Evolutionary conservation across 2,888 invertebrate species (phyloP), one percentile per base, ranked within the genome.

Genomic region (Bugula neritina): DNA sequence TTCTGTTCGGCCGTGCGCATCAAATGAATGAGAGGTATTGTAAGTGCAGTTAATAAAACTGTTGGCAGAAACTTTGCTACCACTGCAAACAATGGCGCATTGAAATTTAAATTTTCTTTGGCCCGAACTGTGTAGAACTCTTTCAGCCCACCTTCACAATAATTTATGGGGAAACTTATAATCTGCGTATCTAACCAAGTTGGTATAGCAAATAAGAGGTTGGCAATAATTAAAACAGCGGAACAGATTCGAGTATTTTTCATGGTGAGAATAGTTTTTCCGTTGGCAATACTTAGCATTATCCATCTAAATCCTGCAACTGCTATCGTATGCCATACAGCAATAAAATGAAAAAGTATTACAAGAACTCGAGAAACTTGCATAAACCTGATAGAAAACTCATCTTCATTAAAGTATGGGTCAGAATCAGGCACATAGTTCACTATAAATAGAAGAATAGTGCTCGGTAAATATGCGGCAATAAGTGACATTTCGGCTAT

Each of bases 1-100:
- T 29, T n/a, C 27, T 29, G n/a, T 77, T 81, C 79, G 1, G 83
- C 83, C 71, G 80, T 79, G 72, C 83, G 82, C 80, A 86, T 82
- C 35, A 85, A 85, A 31, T 80, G 75, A 43, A 86, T 79, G 1
- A 86, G 80, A 13, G 85, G 78, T 71, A 84, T 80, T 35, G 86
- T 86, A 71, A 86, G 79, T 1, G 92, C 88, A 0, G 94, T 94
- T 63, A 96, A 86, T 5, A 91, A 90, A 74, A 92, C 87, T 82
- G 95, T 93, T 1, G 96, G 96, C 75, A 95, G 90, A 72, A 96
- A 86, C 85, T 96, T 96, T 77, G 95, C 90, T 74, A 95, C 89
- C 21, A 94, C 92, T 82, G 94, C 91, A 84, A 95, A 95, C 79
- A 94, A 90, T 90, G 92, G 93, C 85, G 93, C 92, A 81, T 93